Base-by-base conservation (phyloP, 2,888 invertebrate species). In the Melangyna quadrimaculata region DNA sequence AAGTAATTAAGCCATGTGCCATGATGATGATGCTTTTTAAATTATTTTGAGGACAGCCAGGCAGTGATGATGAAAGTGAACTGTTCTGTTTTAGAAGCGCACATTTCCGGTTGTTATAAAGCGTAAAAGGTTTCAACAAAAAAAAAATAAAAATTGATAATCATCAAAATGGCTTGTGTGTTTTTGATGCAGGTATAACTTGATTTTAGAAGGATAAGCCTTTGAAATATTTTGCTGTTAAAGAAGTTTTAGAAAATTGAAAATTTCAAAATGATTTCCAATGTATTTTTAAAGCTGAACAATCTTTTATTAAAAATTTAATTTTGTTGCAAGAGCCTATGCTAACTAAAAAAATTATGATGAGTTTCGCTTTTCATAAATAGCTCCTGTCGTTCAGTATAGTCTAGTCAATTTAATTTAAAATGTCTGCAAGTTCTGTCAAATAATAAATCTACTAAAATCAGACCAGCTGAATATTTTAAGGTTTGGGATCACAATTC, bases 1-100 rank as follows among this genome's bases (percentile, higher is more conserved):
- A 78, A 73, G 78, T 77, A 82, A 82, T 82, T 82, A 82, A 82
- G 53, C 67, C 72, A 69, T 69, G 78, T 73, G 67, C 35, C 29
- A 35, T 57, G 67, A 57, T 29, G 32, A 22, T 59, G 72, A 19
- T 75, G 32, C 67, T 37, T 71, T n/a, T 40, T 35, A 61, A 53
- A 55, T 71, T 63, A 53, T 48, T 75, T 80, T 70, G 78, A 57
- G 40, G 40, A 67, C 17, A 35, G 35, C 7, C 19, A 59, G 57
- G n/a, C n/a, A n/a, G n/a, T n/a, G n/a, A n/a, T 67, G 19, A 73
- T 37, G 37, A 73, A 72, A 73, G 32, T 69, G 67, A 55, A 57
- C 35, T 51, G 35, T 63, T 29, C 51, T 45, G 69, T 63, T 78
- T 40, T 29, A 29, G 37, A 65, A 29, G 45, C 45, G 45, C 45